Percentiles rank a stretch among this genome's conserved stretches.
These are phyloP conservation scores for Luidia sarsii DNA, from an alignment of 53 echinoderm and acorn worm genomes.

Conservation along the genomic window DNA sequence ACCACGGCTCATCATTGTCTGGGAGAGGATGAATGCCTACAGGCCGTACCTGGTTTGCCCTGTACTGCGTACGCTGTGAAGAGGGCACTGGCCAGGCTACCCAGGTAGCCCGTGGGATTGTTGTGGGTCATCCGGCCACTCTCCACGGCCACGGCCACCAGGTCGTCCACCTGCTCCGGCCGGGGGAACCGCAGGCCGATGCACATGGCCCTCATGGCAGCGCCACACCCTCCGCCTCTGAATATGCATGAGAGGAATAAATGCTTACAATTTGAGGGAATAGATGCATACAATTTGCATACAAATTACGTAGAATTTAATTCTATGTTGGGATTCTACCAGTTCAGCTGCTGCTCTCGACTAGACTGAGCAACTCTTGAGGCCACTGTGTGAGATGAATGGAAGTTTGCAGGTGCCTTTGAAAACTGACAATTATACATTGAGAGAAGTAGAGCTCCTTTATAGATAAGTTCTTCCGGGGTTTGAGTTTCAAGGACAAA, in stretches of 20 bases:
- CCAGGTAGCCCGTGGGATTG: conserved; percentile 86
- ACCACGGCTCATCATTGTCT: too few species aligned
- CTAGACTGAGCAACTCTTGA: too few species aligned
- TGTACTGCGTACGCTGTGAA: conserved; percentile 91
- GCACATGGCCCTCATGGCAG: conserved; percentile 96
- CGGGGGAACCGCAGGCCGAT: conserved; percentile 85
- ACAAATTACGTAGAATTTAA: too few species aligned
- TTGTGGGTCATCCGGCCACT: conserved; percentile 95
- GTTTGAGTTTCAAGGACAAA: too few species aligned
- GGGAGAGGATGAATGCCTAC: neutral
- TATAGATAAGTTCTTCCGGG: too few species aligned
- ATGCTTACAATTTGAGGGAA: too few species aligned
- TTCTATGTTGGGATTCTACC: too few species aligned
- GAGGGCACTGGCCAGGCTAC: conserved; percentile 80
- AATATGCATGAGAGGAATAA: conserved; percentile 3
- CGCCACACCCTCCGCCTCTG: conserved; percentile 97
- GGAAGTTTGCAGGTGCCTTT: too few species aligned
- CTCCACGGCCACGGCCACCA: conserved; percentile 84
- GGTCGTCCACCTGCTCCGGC: conserved; percentile 75
- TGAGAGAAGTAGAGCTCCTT: too few species aligned
- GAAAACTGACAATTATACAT: too few species aligned
- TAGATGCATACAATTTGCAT: conserved; percentile 24
- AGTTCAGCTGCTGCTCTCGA: too few species aligned
- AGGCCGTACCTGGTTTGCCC: conserved; percentile 66
- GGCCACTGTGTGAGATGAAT: too few species aligned